Conservation (phyloP, 2,888 invertebrate species). For the Tipula helvola region DNA sequence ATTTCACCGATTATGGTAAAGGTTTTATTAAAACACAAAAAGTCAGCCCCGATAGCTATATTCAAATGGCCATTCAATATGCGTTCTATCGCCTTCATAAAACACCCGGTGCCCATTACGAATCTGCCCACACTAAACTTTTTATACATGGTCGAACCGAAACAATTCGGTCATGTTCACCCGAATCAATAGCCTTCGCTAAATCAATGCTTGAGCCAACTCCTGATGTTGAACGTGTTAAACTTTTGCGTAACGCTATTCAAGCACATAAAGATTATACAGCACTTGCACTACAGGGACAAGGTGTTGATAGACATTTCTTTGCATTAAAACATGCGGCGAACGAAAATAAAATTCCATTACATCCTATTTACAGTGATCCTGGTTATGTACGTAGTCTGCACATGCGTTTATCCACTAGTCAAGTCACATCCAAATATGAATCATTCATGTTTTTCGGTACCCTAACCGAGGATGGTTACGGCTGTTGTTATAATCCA, state of each 20-base stretch:
- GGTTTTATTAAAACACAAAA: constrained; percentile 76
- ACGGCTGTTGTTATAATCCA: constrained; percentile 93
- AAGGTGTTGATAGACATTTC: constrained; percentile 87
- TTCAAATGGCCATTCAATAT: constrained; percentile 89
- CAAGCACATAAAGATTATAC: constrained; percentile 72
- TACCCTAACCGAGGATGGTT: constrained; percentile 74
- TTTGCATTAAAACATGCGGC: constrained; percentile 79
- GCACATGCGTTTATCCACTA: constrained; percentile 76
- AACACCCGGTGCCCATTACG: constrained; percentile 75
- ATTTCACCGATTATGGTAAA: constrained; percentile 72
- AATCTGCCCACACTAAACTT: constrained; percentile 78
- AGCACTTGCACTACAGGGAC: constrained; percentile 40
- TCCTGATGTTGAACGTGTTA: constrained; percentile 44
- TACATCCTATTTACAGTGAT: constrained; percentile 64
- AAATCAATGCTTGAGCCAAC: constrained; percentile 49
- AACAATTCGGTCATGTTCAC: constrained; percentile 83
- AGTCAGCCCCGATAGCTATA: constrained; percentile 87
- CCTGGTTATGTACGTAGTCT: constrained; percentile 57
- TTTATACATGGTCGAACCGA: constrained; percentile 83
- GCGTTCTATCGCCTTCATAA: constrained; percentile 69
- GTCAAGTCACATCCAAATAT: constrained; percentile 76
- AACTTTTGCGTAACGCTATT: constrained; percentile 60
- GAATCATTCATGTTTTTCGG: constrained; percentile 86
- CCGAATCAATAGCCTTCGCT: constrained; percentile 68
- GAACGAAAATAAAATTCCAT: constrained; percentile 54